Conservation (phyloP, 1,140 invertebrate species). For the Sycobia sp. region DNA sequence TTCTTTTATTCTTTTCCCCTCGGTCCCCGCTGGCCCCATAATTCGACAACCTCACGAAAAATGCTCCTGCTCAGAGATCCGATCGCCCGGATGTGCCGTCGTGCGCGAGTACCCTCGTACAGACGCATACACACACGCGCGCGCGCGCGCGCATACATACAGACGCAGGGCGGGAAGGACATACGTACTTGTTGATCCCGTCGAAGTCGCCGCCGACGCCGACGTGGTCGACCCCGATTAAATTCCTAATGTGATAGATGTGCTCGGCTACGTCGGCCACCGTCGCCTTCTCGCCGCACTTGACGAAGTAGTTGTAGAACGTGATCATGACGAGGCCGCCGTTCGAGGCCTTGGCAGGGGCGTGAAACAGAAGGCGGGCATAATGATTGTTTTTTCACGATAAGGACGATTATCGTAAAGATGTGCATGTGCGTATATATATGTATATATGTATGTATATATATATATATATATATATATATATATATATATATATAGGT, state of each 20-base stretch:
- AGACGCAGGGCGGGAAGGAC: too few relatives aligned
- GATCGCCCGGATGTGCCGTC: too few relatives aligned
- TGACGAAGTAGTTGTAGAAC: constrained; percentile 85
- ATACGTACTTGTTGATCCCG: constrained; percentile 65
- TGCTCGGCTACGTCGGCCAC: constrained; percentile 74
- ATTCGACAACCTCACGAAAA: too few relatives aligned
- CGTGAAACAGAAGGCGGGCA: too few relatives aligned
- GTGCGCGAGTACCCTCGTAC: too few relatives aligned
- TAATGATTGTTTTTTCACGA: too few relatives aligned
- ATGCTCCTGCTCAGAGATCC: too few relatives aligned
- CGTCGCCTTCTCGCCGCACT: constrained; percentile 75
- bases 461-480: too few relatives aligned
- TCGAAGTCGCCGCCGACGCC: constrained; percentile 67
- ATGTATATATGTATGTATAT: neutral
- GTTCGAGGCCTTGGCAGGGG: constrained; percentile 74
- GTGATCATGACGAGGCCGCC: constrained; percentile 88
- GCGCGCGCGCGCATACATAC: neutral
- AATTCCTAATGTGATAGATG: constrained; percentile 66
- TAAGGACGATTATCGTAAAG: too few relatives aligned
- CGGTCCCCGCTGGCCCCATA: too few relatives aligned
- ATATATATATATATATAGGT: too few relatives aligned
- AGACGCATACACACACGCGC: neutral
- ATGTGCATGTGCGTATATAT: neutral
- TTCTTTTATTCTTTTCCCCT: too few relatives aligned
- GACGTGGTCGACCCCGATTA: constrained; percentile 67